Percentiles rank a stretch among this genome's conserved stretches.
Conservation (phyloP, 2,113 vertebrate species). For the Erythrolamprus reginae region DNA sequence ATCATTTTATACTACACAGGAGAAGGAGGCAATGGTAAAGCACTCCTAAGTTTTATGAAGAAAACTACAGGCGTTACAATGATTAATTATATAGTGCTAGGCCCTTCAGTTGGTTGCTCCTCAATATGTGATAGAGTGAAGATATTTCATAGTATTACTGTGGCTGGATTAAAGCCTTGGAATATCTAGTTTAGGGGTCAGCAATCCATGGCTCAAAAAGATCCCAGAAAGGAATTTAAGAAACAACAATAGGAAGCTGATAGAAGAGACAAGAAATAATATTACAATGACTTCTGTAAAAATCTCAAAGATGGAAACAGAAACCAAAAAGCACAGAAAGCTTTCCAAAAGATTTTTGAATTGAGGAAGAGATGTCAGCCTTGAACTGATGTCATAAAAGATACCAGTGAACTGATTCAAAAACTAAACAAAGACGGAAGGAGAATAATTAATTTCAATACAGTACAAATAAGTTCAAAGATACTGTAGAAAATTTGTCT, state of each 20-base stretch:
- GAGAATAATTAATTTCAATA: not conserved
- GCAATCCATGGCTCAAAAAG: too few relatives aligned
- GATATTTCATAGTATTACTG: not conserved
- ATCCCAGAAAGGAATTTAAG: not conserved
- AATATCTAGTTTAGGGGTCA: not conserved
- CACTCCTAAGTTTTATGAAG: not conserved
- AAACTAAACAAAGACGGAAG: not conserved
- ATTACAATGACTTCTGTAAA: not conserved
- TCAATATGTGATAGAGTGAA: not conserved
- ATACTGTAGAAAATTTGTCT: not conserved
- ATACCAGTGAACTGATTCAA: not conserved
- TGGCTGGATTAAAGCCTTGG: not conserved
- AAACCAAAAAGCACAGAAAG: not conserved
- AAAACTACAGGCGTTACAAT: not conserved
- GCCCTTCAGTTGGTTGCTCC: too few relatives aligned
- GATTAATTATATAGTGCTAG: not conserved
- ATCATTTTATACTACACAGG: not conserved
- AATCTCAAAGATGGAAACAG: not conserved
- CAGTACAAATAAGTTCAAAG: not conserved
- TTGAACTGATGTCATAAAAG: not conserved
- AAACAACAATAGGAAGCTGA: not conserved
- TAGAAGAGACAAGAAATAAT: not conserved
- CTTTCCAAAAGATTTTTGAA: not conserved
- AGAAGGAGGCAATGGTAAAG: not conserved
- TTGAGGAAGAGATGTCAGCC: not conserved